Percentiles rank a stretch among this genome's conserved stretches.
phyloP scores from a whole-genome alignment of 2,888 invertebrate genomes.

The Rambutsinella grinnellia region DNA sequence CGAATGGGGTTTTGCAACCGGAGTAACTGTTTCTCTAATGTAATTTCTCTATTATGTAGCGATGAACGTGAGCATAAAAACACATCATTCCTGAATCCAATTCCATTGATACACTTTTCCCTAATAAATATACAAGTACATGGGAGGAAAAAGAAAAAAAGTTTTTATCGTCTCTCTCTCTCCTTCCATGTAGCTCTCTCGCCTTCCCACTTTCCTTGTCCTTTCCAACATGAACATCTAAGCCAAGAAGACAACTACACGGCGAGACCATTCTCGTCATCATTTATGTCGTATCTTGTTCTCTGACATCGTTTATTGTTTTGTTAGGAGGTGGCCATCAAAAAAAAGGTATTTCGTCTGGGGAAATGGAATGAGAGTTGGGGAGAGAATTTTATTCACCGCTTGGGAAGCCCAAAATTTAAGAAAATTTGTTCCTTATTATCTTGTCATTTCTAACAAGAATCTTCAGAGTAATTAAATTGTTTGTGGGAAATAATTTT shows the following conservation, averaged over 20 bases:
- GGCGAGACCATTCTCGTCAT: conserved; percentile 34
- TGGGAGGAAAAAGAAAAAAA: neutral
- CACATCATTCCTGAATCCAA: neutral
- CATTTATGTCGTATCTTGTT: conserved; percentile 44
- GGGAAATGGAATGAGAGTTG: too few species aligned
- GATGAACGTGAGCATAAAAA: conserved; percentile 6
- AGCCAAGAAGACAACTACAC: conserved; percentile 24
- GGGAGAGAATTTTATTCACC: too few species aligned
- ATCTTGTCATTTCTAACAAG: too few species aligned
- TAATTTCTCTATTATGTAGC: conserved; percentile 15
- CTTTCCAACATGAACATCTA: conserved; percentile 2
- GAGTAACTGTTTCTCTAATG: conserved; percentile 12
- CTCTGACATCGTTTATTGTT: conserved; percentile 32
- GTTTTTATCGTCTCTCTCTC: conserved; percentile 5
- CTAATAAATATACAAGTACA: neutral
- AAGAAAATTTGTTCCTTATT: too few species aligned
- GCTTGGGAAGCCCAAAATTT: too few species aligned
- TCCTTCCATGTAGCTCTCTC: conserved; percentile 11
- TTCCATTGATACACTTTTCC: neutral
- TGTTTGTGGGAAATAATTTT: too few species aligned
- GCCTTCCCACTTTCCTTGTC: neutral
- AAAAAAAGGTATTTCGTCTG: too few species aligned
- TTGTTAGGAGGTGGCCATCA: too few species aligned
- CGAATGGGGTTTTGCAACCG: too few species aligned
- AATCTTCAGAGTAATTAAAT: too few species aligned